Conservation (phyloP, 1,140 invertebrate genomes). For the Bilobella aurantiaca region DNA sequence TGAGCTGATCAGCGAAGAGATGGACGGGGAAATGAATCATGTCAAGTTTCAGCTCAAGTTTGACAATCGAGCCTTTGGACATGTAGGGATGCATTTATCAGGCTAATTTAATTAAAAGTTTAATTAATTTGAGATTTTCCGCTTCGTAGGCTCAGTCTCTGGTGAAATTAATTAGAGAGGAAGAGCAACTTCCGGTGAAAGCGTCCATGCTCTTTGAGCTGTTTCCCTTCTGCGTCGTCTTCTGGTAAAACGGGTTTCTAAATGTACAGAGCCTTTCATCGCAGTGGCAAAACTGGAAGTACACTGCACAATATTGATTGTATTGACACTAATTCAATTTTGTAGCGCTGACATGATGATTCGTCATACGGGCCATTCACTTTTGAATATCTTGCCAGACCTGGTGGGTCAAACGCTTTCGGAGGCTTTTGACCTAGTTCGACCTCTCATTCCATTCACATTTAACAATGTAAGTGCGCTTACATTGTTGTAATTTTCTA, state of each 20-base stretch:
- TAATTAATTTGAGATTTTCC: not conserved
- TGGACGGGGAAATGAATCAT: conserved; percentile 79
- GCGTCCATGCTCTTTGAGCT: conserved; percentile 87
- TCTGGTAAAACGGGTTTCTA: conserved; percentile 53
- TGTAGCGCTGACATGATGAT: conserved; percentile 79
- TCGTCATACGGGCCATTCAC: conserved; percentile 74
- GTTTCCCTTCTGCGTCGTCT: conserved; percentile 94
- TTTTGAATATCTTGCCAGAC: conserved; percentile 81
- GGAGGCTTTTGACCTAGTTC: conserved; percentile 76
- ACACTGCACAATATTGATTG: not conserved
- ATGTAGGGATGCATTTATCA: conserved; percentile 7
- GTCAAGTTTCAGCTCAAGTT: conserved; percentile 88
- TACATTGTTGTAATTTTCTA: too few species aligned
- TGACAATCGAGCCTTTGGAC: conserved; percentile 57
- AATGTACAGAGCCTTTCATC: not conserved
- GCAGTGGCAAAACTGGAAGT: not conserved
- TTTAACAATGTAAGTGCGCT: conserved; percentile 83
- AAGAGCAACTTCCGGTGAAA: conserved; percentile 73
- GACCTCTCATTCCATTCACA: conserved; percentile 84
- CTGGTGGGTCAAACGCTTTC: conserved; percentile 77
- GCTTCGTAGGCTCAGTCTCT: conserved; percentile 52
- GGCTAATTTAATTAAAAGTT: not conserved
- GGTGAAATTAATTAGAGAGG: conserved; percentile 63
- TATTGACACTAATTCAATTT: conserved; percentile 34
- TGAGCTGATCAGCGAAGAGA: conserved; percentile 71